Percentiles rank a stretch among this genome's conserved stretches.
These are phyloP conservation scores for Papilio glaucus DNA, from an alignment of 1,140 invertebrate genomes.

Conservation along the genomic window DNA sequence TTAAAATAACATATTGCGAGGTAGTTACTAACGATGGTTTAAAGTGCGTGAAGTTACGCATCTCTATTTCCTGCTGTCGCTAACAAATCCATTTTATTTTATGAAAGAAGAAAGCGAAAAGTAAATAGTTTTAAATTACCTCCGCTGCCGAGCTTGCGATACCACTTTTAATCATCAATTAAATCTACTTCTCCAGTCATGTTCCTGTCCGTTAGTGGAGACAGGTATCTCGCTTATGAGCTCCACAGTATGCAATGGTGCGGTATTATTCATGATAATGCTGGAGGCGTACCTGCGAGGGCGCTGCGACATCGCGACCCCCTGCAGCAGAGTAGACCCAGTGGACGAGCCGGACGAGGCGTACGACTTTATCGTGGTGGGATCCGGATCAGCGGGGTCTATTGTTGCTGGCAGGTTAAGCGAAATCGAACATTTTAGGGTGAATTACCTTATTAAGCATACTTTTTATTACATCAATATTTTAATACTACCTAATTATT, in stretches of 20 bases:
- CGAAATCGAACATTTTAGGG: slow-evolving; percentile 49
- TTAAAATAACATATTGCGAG: too few relatives aligned
- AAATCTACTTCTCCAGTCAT: slow-evolving; percentile 63
- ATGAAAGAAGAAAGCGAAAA: too few relatives aligned
- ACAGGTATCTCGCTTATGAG: slow-evolving; percentile 88
- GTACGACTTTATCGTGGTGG: slow-evolving; percentile 65
- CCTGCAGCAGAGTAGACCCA: slow-evolving; percentile 48
- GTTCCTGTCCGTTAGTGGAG: slow-evolving; percentile 87
- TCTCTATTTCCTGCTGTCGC: too few relatives aligned
- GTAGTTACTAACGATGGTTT: too few relatives aligned
- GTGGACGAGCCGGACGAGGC: slow-evolving; percentile 30
- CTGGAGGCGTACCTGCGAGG: slow-evolving; percentile 90
- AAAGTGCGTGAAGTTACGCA: too few relatives aligned
- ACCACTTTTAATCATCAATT: not conserved
- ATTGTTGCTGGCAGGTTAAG: slow-evolving; percentile 58
- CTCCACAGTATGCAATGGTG: slow-evolving; percentile 86
- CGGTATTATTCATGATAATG: slow-evolving; percentile 91
- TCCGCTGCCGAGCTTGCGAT: too few relatives aligned
- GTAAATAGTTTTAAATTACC: too few relatives aligned
- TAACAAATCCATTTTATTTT: too few relatives aligned
- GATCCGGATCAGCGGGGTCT: slow-evolving; percentile 56
- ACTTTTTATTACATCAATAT: too few relatives aligned
- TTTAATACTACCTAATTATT: not conserved
- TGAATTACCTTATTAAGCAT: slow-evolving; percentile 39
- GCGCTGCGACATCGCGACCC: slow-evolving; percentile 86